Percentiles rank a stretch among this genome's conserved stretches.
Conservation (phyloP, 2,888 invertebrate genomes). For the Sinhomidia bicolor region DNA sequence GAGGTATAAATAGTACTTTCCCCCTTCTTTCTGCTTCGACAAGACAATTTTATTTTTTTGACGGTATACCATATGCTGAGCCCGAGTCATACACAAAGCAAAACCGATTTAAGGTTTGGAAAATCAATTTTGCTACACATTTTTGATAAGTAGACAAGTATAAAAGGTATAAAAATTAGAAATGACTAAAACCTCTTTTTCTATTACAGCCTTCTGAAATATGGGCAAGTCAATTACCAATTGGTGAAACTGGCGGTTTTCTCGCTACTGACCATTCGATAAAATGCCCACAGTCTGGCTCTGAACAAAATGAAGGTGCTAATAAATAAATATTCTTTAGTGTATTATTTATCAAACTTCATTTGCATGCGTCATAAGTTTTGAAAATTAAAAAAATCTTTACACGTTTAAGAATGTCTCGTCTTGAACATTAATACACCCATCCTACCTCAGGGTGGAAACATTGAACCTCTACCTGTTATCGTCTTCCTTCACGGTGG, state of each 20-base stretch:
- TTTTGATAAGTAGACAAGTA: no score
- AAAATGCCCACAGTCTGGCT: constrained; percentile 18
- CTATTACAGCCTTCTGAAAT: constrained; percentile 57
- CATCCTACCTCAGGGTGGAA: constrained; percentile 2
- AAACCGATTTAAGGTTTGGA: constrained; percentile 60
- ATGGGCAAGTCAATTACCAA: constrained; percentile 46
- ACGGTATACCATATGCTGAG: constrained; percentile 63
- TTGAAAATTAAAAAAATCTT: background rate
- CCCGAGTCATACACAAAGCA: constrained; percentile 43
- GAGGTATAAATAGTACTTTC: constrained; percentile 26
- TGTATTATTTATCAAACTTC: no score
- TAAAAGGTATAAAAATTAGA: background rate
- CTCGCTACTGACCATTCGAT: background rate
- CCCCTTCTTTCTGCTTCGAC: constrained; percentile 31
- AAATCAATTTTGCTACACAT: no score
- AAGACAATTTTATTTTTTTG: constrained; percentile 43
- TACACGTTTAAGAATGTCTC: constrained; percentile 44
- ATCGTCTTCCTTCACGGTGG: constrained; percentile 70
- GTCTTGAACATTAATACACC: constrained; percentile 71
- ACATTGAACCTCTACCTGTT: constrained; percentile 47
- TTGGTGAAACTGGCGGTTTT: background rate
- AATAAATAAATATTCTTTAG: no score
- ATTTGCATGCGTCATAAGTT: no score
- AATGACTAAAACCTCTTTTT: background rate
- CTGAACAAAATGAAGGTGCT: no score